These are phyloP conservation scores for Tribolium madens DNA, from an alignment of 1,140 invertebrate genomes.

Conservation along the genomic window DNA sequence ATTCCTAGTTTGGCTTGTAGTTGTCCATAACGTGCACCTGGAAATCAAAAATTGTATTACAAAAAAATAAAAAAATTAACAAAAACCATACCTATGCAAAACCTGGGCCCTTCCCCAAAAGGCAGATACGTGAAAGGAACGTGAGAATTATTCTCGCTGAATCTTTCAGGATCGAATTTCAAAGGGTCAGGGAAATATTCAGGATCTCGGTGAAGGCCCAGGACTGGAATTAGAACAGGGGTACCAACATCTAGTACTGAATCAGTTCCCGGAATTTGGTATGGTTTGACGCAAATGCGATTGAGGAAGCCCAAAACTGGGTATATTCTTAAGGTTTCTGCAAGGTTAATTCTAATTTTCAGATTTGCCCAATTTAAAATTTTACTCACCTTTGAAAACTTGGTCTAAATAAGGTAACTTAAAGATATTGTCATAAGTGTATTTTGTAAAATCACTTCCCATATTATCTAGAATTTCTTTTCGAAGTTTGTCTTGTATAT, in stretches of 20 bases:
- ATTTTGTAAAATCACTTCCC: constrained; percentile 65
- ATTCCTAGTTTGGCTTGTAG: constrained; percentile 43
- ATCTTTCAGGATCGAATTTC: constrained; percentile 73
- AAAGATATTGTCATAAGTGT: constrained; percentile 70
- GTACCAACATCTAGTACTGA: constrained; percentile 57
- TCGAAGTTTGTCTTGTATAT: constrained; percentile 66
- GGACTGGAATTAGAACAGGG: constrained; percentile 55
- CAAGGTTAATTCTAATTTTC: background rate
- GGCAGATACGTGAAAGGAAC: constrained; percentile 67
- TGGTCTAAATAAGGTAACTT: constrained; percentile 68
- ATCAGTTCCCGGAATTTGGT: constrained; percentile 56
- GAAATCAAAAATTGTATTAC: background rate
- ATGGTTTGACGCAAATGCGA: constrained; percentile 61
- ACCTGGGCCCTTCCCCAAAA: constrained; percentile 71
- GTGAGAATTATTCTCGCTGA: constrained; percentile 65
- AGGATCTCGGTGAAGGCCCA: constrained; percentile 64
- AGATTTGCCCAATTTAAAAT: constrained; percentile 31
- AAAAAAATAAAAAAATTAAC: background rate
- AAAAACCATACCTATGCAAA: constrained; percentile 67
- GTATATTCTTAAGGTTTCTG: constrained; percentile 65
- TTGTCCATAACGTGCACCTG: constrained; percentile 65
- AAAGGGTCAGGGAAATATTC: constrained; percentile 71
- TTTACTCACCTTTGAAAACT: constrained; percentile 62
- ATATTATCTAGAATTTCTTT: constrained; percentile 66
- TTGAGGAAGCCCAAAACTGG: constrained; percentile 63